Base-by-base conservation (phyloP, 1,140 invertebrate species). In the Calycopis cecrops region DNA sequence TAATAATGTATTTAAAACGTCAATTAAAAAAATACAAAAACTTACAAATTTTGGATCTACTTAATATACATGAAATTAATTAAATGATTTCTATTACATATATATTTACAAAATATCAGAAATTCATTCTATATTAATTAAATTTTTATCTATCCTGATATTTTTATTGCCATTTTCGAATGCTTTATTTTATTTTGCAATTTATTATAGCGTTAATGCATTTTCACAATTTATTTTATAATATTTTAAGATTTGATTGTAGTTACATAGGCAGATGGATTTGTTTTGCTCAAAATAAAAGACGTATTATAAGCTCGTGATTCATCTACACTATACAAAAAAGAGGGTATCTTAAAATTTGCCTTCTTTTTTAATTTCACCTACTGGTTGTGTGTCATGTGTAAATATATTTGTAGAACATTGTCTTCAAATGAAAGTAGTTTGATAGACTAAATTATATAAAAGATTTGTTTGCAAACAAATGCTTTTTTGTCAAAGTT, bases 201-300 rank as follows among this genome's bases (percentile, higher is more conserved):
- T 17, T 44, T 9, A 44, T 18, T 9, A 44, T 16, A 16, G 17
- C n/a, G 8, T 40, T 40, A 14, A 40, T 40, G 12, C 16, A 40
- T 44, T 44, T 44, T 44, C 16, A 44, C 40, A 44, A 44, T 44
- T 44, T 16, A 44, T 16, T 16, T 44, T 44, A 16, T 44, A 16
- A 44, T 44, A 44, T 3, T 16, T 44, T 44, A 16, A 28, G 6
- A 3, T 44, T 44, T 44, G 7, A 44, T 16, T 44, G 14, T 9
- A 44, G 16, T 44, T 44, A 40, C 16, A 14, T 49, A 53, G 35
- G 4, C 8, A 9, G 18, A 55, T 57, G 49, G 54, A 49, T 44
- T 64, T 59, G 57, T 51, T 51, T 67, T 67, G 75, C 75, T 78
- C 75, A 78, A 78, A 60, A 52, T 59, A 35, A 71, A 78, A 78